These are phyloP conservation scores for Alca torda DNA, from an alignment of 2,797 vertebrate species.

Conservation along the genomic window DNA sequence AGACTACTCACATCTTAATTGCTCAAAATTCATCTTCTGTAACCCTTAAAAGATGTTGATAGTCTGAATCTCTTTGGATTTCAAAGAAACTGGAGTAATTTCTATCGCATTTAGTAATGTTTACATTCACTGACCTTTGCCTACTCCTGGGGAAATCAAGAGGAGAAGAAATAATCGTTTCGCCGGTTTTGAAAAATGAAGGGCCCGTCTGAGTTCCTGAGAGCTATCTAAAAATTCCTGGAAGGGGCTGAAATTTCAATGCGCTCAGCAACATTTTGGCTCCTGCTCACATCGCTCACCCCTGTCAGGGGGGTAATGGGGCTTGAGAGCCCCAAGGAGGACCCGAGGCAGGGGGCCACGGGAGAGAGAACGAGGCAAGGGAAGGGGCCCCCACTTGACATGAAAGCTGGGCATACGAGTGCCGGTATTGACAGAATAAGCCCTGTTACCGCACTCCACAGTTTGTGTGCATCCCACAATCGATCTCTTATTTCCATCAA, in stretches of 20 bases:
- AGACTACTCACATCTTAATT: background rate
- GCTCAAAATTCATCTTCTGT: background rate
- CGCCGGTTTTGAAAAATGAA: background rate
- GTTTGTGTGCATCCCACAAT: background rate
- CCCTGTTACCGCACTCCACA: too few relatives aligned
- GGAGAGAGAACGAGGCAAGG: background rate
- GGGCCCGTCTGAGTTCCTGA: background rate
- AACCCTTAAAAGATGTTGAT: background rate
- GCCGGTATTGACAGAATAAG: background rate
- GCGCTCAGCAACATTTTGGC: background rate
- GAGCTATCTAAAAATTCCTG: background rate
- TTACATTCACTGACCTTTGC: background rate
- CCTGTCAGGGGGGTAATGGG: fast-evolving
- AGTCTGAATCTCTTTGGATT: background rate
- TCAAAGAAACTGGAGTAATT: background rate
- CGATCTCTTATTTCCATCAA: background rate
- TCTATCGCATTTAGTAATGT: background rate
- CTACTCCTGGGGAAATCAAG: background rate
- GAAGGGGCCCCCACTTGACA: background rate
- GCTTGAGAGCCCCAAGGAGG: background rate
- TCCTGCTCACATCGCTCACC: background rate
- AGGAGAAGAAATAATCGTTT: background rate
- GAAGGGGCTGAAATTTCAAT: background rate
- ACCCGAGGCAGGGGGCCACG: fast-evolving
- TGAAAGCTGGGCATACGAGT: fast-evolving